Evolutionary conservation across 2,888 invertebrate species (phyloP), one percentile per base, ranked within the genome.

Genomic region (Patella pellucida): DNA sequence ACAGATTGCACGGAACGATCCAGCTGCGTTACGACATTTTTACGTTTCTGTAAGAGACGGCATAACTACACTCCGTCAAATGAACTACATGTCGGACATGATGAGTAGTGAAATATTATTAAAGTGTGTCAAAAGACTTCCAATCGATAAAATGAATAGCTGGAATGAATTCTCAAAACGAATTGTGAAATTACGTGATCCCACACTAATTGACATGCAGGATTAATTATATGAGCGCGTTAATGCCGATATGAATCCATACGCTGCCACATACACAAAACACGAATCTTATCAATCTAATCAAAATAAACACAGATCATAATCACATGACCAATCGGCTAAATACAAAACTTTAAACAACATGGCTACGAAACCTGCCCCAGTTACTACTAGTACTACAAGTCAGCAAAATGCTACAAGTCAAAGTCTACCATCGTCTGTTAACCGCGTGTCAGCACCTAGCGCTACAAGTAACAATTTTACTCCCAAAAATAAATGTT

Each of bases 141-240:
- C 56, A 16, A 19, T 19, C 11, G 56, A 62, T 19, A 62, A 62
- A 62, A 62, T 62, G 0, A 62, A n/a, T 19, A 62, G 19, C 9
- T 62, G 14, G 56, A 62, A 62, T 11, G 56, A 62, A 62, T 19
- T 9, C n/a, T n/a, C 56, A 11, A 62, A 62, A n/a, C 19, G 9
- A 19, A 62, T 62, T 3, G n/a, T 62, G 56, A 62, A 62, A 15
- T 19, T 19, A n/a, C n/a, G 56, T 16, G 56, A 19, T 14, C 56
- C 56, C n/a, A 62, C 15, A 19, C 19, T 62, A 62, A 62, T 62
- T 62, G 56, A 62, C 56, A n/a, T 62, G n/a, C 56, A 62, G 19
- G n/a, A 19, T 11, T 62, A 19, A 4, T 19, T 62, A 19, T 19
- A 15, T 19, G 56, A 62, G n/a, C n/a, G 56, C 7, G 56, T 62